These are phyloP conservation scores for Vanessa cardui DNA, from an alignment of 2,888 invertebrate species.

Conservation along the genomic window DNA sequence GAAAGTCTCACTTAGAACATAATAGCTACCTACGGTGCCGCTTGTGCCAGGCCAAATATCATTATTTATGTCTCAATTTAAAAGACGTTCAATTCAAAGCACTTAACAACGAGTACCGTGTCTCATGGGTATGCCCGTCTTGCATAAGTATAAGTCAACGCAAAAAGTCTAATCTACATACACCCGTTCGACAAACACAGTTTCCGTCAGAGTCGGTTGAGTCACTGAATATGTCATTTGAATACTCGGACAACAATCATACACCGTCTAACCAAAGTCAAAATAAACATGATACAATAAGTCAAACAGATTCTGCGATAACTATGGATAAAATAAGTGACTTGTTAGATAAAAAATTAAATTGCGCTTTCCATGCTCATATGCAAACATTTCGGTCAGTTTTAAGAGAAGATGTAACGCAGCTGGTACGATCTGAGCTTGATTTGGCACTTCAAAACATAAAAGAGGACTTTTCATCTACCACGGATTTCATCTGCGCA, in stretches of 20 bases:
- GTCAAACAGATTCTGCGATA: not conserved
- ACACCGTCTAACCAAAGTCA: not conserved
- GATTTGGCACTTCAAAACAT: conserved; percentile 2
- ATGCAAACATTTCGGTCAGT: not conserved
- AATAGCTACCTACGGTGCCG: not conserved
- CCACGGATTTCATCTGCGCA: conserved; percentile 8
- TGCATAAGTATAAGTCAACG: not conserved
- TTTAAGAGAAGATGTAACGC: conserved; percentile 9
- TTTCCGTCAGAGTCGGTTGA: not conserved
- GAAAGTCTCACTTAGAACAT: not conserved
- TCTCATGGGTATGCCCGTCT: conserved; percentile 6
- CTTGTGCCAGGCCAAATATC: not conserved
- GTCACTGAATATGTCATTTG: not conserved
- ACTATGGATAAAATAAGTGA: conserved; percentile 12
- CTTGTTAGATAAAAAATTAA: conserved; percentile 9
- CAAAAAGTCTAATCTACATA: not conserved
- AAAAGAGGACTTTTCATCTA: conserved; percentile 10
- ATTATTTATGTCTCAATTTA: conserved; percentile 5
- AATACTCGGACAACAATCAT: conserved; percentile 6
- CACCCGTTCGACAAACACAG: not conserved
- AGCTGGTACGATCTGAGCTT: conserved; percentile 7
- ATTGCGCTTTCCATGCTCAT: not conserved
- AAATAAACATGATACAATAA: not conserved
- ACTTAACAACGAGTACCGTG: conserved; percentile 1
- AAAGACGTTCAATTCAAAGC: not conserved